Percentiles rank a stretch among this genome's conserved stretches.
These are phyloP conservation scores for Fistularia commersonii DNA, from an alignment of 2,797 vertebrate genomes.

Conservation along the genomic window DNA sequence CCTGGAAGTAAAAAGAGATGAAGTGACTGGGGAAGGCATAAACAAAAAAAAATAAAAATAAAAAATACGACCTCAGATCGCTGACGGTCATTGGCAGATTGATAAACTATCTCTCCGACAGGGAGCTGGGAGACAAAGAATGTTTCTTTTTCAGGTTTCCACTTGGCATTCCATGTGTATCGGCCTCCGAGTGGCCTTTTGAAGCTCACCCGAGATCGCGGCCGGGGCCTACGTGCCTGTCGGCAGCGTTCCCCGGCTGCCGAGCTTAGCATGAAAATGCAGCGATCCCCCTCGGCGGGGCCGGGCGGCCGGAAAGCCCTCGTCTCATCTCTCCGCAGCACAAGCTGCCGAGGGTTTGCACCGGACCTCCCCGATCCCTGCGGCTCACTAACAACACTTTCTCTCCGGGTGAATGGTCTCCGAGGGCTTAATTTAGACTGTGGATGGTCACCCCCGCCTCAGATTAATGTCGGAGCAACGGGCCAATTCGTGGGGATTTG, in stretches of 20 bases:
- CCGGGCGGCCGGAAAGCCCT: slow-evolving; percentile 64
- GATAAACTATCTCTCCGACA: no score
- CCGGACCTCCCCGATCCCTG: slow-evolving; percentile 51
- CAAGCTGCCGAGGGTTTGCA: slow-evolving; percentile 44
- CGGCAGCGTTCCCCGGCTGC: slow-evolving; percentile 9
- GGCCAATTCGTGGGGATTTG: slow-evolving; percentile 73
- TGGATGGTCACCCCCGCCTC: slow-evolving; percentile 64
- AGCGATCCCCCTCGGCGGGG: slow-evolving; percentile 60
- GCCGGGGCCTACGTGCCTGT: slow-evolving; percentile 39
- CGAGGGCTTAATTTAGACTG: slow-evolving; percentile 79
- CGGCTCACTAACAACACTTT: slow-evolving; percentile 67
- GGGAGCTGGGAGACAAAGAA: background rate
- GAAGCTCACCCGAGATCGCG: slow-evolving; percentile 43
- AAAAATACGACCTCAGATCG: slow-evolving; percentile 8
- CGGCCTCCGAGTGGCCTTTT: slow-evolving; percentile 41
- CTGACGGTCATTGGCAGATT: no score
- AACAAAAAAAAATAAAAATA: slow-evolving; percentile 16
- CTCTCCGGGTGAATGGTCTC: slow-evolving; percentile 75
- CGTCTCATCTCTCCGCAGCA: slow-evolving; percentile 70
- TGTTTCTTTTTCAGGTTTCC: slow-evolving; percentile 18
- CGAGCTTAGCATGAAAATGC: slow-evolving; percentile 57
- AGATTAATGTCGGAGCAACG: slow-evolving; percentile 68
- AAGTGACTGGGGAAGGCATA: background rate
- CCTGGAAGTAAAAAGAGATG: background rate
- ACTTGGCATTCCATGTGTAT: slow-evolving; percentile 53